Conservation (phyloP, 2,888 invertebrate species). For the Hemaris fuciformis region DNA sequence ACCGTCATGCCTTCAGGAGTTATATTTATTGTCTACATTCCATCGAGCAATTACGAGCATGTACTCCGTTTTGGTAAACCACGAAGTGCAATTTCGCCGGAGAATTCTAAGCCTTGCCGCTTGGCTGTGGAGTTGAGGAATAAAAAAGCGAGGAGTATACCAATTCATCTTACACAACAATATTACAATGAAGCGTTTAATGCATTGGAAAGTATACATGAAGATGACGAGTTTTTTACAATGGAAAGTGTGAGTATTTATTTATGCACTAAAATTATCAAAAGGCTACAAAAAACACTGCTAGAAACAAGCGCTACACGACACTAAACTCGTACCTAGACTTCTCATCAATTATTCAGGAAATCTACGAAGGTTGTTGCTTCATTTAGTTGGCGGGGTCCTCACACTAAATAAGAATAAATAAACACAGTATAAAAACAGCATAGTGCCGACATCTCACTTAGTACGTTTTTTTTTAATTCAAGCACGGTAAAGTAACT, state of each 20-base stretch:
- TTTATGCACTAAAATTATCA: no score
- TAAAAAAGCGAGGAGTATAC: conserved; percentile 66
- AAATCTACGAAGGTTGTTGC: no score
- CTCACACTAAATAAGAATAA: no score
- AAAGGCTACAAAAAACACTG: no score
- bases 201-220: conserved; percentile 63
- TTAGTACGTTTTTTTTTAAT: no score
- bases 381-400: no score
- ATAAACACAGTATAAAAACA: no score
- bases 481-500: no score
- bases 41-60: conserved; percentile 85
- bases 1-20: conserved; percentile 81
- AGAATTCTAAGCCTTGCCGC: conserved; percentile 51
- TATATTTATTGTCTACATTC: conserved; percentile 85
- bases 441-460: no score
- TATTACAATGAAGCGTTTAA: conserved; percentile 63
- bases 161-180: conserved; percentile 63
- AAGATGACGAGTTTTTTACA: conserved; percentile 81
- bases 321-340: no score
- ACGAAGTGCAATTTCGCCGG: conserved; percentile 49
- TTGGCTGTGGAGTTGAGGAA: conserved; percentile 63
- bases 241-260: conserved; percentile 84
- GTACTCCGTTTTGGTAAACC: conserved; percentile 77
- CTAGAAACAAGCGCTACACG: no score
- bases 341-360: no score